Conservation (phyloP, 1,140 invertebrate genomes). For the Philotrypesis tridentata region DNA sequence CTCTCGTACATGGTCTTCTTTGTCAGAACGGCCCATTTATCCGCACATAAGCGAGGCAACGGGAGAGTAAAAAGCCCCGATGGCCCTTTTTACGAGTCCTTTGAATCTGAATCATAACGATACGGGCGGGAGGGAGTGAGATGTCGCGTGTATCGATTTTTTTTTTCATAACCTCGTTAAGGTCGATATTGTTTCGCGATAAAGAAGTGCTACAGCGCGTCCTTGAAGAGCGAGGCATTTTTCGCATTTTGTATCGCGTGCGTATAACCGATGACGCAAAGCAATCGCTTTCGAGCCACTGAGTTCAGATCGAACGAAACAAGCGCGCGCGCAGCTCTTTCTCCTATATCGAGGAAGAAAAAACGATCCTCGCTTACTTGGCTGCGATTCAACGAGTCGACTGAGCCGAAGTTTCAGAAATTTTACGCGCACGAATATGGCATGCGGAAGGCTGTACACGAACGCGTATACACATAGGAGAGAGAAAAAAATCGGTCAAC, state of each 20-base stretch:
- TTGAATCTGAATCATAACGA: conserved; percentile 48
- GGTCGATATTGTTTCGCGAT: neutral
- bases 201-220: too few relatives aligned
- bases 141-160: conserved; percentile 28
- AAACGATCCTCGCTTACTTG: too few relatives aligned
- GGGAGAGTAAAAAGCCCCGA: conserved; percentile 33
- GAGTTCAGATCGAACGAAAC: too few relatives aligned
- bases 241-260: too few relatives aligned
- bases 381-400: neutral
- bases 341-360: too few relatives aligned
- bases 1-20: conserved; percentile 33
- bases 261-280: too few relatives aligned
- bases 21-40: conserved; percentile 33
- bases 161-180: conserved; percentile 34
- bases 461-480: too few relatives aligned
- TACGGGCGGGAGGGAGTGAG: conserved; percentile 19
- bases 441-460: too few relatives aligned
- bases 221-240: too few relatives aligned
- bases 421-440: neutral
- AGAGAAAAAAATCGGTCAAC: neutral
- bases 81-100: conserved; percentile 48
- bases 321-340: too few relatives aligned
- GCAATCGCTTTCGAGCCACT: too few relatives aligned
- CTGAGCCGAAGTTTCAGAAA: neutral
- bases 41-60: neutral